A percentile compares a stretch with the other conserved stretches of the same genome.
Conservation (phyloP, 2,113 vertebrate genomes). For the Leptosomus discolor region DNA sequence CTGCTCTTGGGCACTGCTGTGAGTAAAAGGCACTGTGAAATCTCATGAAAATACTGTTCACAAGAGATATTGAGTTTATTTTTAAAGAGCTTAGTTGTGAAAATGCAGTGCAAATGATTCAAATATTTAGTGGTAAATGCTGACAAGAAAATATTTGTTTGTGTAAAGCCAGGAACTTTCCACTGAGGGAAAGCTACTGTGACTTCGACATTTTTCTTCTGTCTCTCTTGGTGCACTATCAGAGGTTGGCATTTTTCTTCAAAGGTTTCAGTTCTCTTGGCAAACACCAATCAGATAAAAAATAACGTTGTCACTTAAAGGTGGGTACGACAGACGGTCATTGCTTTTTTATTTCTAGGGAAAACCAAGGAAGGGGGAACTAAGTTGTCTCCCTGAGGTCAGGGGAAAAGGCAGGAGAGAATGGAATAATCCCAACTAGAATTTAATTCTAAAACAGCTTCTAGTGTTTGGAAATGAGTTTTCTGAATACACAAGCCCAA, state of each 20-base stretch:
- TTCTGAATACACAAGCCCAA: neutral
- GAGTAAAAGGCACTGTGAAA: neutral
- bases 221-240: neutral
- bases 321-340: neutral
- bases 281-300: neutral
- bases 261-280: neutral
- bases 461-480: neutral
- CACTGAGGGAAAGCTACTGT: neutral
- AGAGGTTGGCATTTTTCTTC: neutral
- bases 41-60: neutral
- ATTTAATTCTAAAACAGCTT: neutral
- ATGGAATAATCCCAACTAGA: neutral
- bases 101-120: neutral
- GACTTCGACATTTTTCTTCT: neutral
- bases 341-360: neutral
- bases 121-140: neutral
- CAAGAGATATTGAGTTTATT: neutral
- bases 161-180: neutral
- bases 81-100: neutral
- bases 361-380: neutral
- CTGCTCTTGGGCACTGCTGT: neutral
- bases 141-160: slow-evolving; percentile 8
- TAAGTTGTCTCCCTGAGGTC: neutral
- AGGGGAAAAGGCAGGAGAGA: neutral
- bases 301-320: neutral